Percentiles rank a stretch among this genome's conserved stretches.
Conservation (phyloP, 2,113 vertebrate species). For the Callipepla californica region DNA sequence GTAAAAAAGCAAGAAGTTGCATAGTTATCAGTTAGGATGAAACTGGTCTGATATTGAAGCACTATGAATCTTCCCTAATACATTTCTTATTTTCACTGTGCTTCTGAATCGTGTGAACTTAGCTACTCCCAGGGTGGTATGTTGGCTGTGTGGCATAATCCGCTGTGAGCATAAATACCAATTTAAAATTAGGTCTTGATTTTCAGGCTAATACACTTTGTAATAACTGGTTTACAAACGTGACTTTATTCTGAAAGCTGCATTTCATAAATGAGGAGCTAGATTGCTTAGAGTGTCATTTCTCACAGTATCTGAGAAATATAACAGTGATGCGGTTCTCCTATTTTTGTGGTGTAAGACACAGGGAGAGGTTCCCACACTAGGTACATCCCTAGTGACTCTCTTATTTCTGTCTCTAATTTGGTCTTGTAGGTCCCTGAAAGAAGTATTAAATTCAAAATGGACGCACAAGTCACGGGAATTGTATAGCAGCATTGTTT, state of each 20-base stretch:
- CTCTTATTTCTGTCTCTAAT: background rate
- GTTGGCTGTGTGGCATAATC: background rate
- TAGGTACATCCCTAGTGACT: background rate
- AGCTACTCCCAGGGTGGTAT: fast-evolving
- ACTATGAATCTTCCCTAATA: background rate
- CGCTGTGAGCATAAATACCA: background rate
- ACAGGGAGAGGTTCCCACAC: background rate
- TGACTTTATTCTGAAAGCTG: background rate
- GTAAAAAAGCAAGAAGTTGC: background rate
- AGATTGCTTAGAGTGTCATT: background rate
- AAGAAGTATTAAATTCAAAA: background rate
- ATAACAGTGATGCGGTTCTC: background rate
- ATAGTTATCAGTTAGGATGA: background rate
- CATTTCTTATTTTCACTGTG: background rate
- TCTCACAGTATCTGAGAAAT: fast-evolving
- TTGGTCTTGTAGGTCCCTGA: background rate
- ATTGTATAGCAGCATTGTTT: background rate
- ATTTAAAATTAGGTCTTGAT: background rate
- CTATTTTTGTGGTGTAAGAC: background rate
- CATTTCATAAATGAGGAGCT: background rate
- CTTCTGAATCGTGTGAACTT: background rate
- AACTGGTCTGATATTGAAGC: background rate
- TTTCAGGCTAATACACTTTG: background rate
- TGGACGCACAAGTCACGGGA: background rate
- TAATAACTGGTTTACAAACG: background rate